Base-by-base conservation (phyloP, 2,797 vertebrate species). In the Sebastes ruberrimus region DNA sequence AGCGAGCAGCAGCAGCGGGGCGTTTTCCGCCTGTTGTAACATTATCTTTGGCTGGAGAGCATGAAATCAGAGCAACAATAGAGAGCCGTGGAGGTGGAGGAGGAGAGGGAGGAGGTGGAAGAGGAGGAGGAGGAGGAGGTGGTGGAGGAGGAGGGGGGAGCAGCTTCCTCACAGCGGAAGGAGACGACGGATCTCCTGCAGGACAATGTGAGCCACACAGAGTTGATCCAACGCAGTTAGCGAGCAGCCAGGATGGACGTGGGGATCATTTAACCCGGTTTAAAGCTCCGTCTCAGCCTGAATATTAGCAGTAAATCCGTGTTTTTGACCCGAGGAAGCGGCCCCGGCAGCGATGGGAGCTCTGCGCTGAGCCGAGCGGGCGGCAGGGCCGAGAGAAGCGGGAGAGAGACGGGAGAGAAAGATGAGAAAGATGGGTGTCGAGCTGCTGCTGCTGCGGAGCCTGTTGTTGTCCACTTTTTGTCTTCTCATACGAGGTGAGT, bases 391-490 rank as follows among this genome's bases (percentile, higher is more conserved):
- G 61, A 86, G 87, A 83, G 87, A 83, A 84, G 71, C 78, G 78
- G 87, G 85, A 89, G 92, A 84, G 97, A 96, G 94, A 99, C 98
- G 97, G 96, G 96, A 42, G 38, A 38, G 35, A 38, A 38, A 38
- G 35, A 38, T 38, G 35, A 38, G 35, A 85, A 97, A 96, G 94
- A 99, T 98, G 97, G 96, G 96, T 89, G 96, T 96, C 95, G 96
- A 71, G 90, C 94, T 98, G 90, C 94, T 73, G 90, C 94, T 98
- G 90, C 94, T 98, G 92, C 96, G 96, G 95, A 97, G 92, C 89
- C 96, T 98, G 90, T 93, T 98, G 93, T 95, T 96, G 92, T 97
- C 92, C 92, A 96, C 92, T 92, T 96, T 97, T 82, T 97, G 96
- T 90, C 94, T 93, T 85, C 94, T 97, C 78, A 81, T 97, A 85